Percentiles rank a stretch among this genome's conserved stretches.
These are phyloP conservation scores for Thymallus thymallus DNA, from an alignment of 2,113 vertebrate genomes.

Conservation along the genomic window DNA sequence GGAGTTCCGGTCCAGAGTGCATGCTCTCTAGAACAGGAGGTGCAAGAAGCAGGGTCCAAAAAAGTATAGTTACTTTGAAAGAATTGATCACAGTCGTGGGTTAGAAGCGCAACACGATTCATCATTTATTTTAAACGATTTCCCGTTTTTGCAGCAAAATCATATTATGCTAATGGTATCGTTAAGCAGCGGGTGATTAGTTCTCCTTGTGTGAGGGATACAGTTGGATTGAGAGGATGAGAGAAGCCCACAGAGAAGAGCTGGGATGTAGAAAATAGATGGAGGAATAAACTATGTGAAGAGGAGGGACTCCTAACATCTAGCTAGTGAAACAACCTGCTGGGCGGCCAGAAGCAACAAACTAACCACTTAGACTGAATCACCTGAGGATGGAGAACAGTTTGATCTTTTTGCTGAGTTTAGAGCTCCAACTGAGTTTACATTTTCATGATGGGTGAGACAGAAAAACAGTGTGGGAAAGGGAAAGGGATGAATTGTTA, in stretches of 20 bases:
- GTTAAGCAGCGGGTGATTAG: constrained; percentile 55
- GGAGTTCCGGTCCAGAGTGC: no score
- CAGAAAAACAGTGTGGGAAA: no score
- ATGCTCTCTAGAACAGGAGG: no score
- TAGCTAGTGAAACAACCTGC: background rate
- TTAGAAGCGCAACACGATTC: constrained; percentile 15
- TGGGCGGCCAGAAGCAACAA: background rate
- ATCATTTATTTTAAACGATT: no score
- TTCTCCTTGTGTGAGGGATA: constrained; percentile 29
- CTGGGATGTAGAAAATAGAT: constrained; percentile 13
- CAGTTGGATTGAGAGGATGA: constrained; percentile 26
- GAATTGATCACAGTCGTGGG: constrained; percentile 17
- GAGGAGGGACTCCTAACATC: constrained; percentile 11
- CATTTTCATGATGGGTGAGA: no score
- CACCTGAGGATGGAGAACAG: constrained; percentile 13
- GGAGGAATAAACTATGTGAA: constrained; percentile 1
- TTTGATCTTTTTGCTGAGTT: constrained; percentile 5
- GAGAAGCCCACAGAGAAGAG: constrained; percentile 28
- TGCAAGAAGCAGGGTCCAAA: no score
- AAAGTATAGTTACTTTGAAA: no score
- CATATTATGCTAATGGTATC: constrained; percentile 45
- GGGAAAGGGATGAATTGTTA: no score
- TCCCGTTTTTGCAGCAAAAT: constrained; percentile 21
- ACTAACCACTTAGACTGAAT: background rate
- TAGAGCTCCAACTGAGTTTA: background rate